Evolutionary conservation across 2,113 vertebrate genomes (phyloP).

Genomic region (Pomatostomus ruficeps): DNA sequence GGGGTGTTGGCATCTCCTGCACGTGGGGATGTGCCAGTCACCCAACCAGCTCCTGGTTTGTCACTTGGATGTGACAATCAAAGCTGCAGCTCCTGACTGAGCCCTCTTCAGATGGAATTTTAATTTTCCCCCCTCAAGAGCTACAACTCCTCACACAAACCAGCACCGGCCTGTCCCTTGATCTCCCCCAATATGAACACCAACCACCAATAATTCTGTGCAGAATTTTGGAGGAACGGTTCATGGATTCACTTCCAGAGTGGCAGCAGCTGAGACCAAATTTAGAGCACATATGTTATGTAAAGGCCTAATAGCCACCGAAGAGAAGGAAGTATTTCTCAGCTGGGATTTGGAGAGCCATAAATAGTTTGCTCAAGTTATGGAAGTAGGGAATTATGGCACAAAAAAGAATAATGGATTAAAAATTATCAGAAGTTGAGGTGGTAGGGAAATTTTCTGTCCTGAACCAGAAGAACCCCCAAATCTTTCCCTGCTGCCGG

Average conservation of each 20-base stretch:
- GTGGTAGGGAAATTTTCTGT: not conserved
- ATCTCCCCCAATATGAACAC: not conserved
- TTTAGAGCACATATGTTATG: slow-evolving; percentile 38
- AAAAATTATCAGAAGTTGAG: not conserved
- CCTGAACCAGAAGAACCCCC: not conserved
- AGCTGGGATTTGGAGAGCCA: not conserved
- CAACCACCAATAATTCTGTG: not conserved
- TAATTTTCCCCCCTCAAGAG: accelerated
- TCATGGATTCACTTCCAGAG: not conserved
- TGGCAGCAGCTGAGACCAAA: not conserved
- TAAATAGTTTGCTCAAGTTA: not conserved
- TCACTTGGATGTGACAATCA: not conserved
- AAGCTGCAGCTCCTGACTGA: not conserved
- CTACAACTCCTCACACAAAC: not conserved
- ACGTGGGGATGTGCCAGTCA: not conserved
- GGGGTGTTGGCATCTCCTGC: not conserved
- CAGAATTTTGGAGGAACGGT: not conserved
- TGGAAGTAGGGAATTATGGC: not conserved
- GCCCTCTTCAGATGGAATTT: not conserved
- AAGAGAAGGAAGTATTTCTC: slow-evolving; percentile 7
- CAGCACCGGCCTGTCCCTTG: not conserved
- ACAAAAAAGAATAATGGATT: not conserved
- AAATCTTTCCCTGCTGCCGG: not conserved
- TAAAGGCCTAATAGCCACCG: slow-evolving; percentile 32
- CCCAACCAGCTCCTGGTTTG: too few species aligned